These are phyloP conservation scores for Heliconius erato DNA, from an alignment of 2,888 invertebrate species.

Conservation along the genomic window DNA sequence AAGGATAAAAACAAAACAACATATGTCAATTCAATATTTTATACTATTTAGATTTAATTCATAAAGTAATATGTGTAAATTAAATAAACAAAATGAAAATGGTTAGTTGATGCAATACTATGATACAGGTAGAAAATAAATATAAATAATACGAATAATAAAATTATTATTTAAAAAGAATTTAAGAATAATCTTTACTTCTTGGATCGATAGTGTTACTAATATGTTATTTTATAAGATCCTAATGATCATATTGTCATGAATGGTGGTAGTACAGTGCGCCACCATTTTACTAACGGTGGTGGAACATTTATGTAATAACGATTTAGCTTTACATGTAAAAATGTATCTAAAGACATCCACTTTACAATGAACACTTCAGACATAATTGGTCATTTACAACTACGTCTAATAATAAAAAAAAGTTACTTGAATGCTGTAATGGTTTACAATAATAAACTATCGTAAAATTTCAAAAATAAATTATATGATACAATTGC, in stretches of 20 bases:
- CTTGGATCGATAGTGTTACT: neutral
- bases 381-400: neutral
- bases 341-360: neutral
- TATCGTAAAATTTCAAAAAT: neutral
- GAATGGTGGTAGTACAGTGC: neutral
- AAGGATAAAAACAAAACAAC: constrained; percentile 42
- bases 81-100: neutral
- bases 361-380: neutral
- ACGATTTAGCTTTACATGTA: neutral
- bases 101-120: neutral
- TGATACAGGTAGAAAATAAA: neutral
- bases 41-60: constrained; percentile 15
- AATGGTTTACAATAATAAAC: neutral
- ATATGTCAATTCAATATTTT: constrained; percentile 31
- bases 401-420: no score
- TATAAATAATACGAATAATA: neutral
- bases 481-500: neutral
- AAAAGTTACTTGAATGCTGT: neutral
- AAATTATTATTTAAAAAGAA: neutral
- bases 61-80: constrained; percentile 13
- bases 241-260: neutral
- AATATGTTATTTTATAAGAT: neutral
- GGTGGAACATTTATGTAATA: neutral
- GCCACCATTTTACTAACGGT: neutral
- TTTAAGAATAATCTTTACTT: neutral